Evolutionary conservation across 2,888 invertebrate genomes (phyloP).

Genomic region (Coelopa pilipes): DNA sequence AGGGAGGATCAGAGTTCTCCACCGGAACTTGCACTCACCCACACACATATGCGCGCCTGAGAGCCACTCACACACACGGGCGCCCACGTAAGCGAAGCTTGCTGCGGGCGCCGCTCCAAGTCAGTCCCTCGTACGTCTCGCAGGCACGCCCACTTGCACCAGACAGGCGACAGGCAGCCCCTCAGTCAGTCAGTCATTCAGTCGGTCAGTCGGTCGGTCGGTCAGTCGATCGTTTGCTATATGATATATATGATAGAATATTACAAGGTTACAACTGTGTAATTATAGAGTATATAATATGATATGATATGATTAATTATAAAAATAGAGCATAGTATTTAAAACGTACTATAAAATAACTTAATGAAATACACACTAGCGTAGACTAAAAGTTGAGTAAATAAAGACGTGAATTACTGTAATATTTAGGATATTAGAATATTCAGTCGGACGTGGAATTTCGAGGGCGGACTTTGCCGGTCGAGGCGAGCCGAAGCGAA

Average conservation of each 20-base stretch:
- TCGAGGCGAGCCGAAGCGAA: background rate
- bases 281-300: conserved; percentile 32
- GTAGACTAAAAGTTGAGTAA: conserved; percentile 31
- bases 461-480: no score
- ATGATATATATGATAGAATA: conserved; percentile 22
- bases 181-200: conserved; percentile 17
- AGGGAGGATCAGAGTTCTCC: no score
- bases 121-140: conserved; percentile 7
- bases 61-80: background rate
- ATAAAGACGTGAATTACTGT: conserved; percentile 37
- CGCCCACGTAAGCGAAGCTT: background rate
- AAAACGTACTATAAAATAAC: conserved; percentile 34
- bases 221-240: conserved; percentile 36
- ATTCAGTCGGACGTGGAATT: background rate
- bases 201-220: conserved; percentile 9
- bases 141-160: background rate
- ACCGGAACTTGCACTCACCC: no score
- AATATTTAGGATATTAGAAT: conserved; percentile 27
- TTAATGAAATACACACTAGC: conserved; percentile 24
- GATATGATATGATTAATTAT: conserved; percentile 33
- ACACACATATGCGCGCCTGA: no score
- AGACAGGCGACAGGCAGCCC: background rate
- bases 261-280: conserved; percentile 28
- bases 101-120: background rate
- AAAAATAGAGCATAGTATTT: conserved; percentile 33